phyloP scores from a whole-genome alignment of 2,888 invertebrate genomes.

The Amphipyra tragopoginis region DNA sequence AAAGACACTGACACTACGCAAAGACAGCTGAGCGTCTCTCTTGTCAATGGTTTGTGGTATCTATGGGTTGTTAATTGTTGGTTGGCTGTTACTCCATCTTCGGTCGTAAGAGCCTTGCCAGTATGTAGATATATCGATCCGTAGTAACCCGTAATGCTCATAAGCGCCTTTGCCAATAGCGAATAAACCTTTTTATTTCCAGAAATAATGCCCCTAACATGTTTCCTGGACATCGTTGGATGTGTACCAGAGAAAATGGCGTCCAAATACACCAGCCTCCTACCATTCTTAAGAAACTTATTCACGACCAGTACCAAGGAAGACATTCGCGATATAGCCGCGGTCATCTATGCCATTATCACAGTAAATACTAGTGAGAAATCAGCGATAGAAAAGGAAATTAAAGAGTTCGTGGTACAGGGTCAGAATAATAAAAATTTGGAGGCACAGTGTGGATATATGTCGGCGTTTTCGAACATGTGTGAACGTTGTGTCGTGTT shows the following conservation, averaged over 20 bases:
- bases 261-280: constrained; percentile 90
- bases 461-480: constrained; percentile 92
- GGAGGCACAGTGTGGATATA: constrained; percentile 94
- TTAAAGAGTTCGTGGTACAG: constrained; percentile 88
- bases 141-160: too few species aligned
- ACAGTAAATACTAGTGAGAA: constrained; percentile 91
- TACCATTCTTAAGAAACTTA: constrained; percentile 91
- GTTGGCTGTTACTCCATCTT: too few species aligned
- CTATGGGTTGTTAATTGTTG: too few species aligned
- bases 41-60: too few species aligned
- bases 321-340: constrained; percentile 93
- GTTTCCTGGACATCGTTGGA: constrained; percentile 95
- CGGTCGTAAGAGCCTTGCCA: too few species aligned
- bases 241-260: constrained; percentile 93
- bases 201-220: constrained; percentile 92
- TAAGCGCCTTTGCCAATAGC: background rate
- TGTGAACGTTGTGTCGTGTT: constrained; percentile 92
- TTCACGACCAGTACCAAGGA: constrained; percentile 93
- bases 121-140: too few species aligned
- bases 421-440: constrained; percentile 89
- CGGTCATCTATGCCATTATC: constrained; percentile 94
- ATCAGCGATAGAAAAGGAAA: constrained; percentile 83
- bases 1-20: too few species aligned
- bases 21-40: too few species aligned
- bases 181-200: constrained; percentile 41